These are phyloP conservation scores for Lampris incognitus DNA, from an alignment of 2,113 vertebrate species.

Conservation along the genomic window DNA sequence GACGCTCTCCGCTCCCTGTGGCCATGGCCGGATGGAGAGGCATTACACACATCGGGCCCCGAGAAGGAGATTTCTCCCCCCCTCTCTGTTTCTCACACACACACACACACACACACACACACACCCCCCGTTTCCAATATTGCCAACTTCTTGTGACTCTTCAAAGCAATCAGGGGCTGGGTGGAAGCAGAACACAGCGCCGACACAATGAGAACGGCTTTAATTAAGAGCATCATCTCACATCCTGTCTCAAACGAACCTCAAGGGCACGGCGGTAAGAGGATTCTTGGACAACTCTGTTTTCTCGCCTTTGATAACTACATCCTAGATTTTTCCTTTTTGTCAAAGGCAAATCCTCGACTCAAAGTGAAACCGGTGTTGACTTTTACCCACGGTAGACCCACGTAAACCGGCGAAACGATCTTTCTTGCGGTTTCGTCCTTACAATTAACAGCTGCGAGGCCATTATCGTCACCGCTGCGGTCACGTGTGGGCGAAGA, in stretches of 20 bases:
- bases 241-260: slow-evolving; percentile 69
- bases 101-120: slow-evolving; percentile 38
- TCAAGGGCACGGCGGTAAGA: slow-evolving; percentile 66
- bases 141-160: slow-evolving; percentile 70
- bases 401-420: slow-evolving; percentile 29
- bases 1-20: slow-evolving; percentile 89
- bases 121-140: slow-evolving; percentile 51
- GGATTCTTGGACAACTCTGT: slow-evolving; percentile 60
- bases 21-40: slow-evolving; percentile 87
- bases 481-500: slow-evolving; percentile 2
- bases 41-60: slow-evolving; percentile 80
- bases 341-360: slow-evolving; percentile 36
- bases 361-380: slow-evolving; percentile 29
- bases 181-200: slow-evolving; percentile 59
- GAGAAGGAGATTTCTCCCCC: slow-evolving; percentile 10
- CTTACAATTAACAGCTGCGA: slow-evolving; percentile 30
- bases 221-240: slow-evolving; percentile 78
- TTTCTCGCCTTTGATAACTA: slow-evolving; percentile 58
- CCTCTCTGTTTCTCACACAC: slow-evolving; percentile 43
- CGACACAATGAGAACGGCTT: slow-evolving; percentile 75
- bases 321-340: slow-evolving; percentile 33
- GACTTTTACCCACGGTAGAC: slow-evolving; percentile 42
- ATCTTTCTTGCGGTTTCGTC: neutral
- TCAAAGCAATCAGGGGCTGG: slow-evolving; percentile 66
- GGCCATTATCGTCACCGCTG: slow-evolving; percentile 46